Conservation (phyloP, 2,888 invertebrate genomes). For the Xestia ashworthii region DNA sequence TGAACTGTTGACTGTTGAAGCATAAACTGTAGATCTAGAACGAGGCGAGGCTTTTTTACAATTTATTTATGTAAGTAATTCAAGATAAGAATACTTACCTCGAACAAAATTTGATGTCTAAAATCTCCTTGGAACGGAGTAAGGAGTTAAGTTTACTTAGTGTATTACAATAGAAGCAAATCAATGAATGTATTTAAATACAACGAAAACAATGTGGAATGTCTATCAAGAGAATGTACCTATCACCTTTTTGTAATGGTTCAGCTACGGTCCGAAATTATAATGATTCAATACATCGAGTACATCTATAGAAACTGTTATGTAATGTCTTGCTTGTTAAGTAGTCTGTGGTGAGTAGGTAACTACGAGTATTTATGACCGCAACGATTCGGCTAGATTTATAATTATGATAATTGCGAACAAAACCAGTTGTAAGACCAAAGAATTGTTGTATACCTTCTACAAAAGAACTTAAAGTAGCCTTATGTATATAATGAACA, state of each 20-base stretch:
- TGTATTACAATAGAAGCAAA: background rate
- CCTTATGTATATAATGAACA: constrained; percentile 15
- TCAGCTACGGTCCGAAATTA: background rate
- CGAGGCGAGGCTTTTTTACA: constrained; percentile 27
- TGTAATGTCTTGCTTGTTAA: constrained; percentile 8
- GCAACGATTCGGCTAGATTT: constrained; percentile 1
- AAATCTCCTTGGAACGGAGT: background rate
- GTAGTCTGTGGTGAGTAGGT: background rate
- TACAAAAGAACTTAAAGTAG: constrained; percentile 6
- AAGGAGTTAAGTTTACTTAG: background rate
- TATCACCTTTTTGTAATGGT: background rate
- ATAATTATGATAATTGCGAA: constrained; percentile 31
- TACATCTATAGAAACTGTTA: constrained; percentile 7
- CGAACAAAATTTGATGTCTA: background rate
- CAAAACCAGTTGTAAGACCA: background rate
- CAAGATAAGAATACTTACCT: background rate
- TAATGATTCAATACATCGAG: background rate
- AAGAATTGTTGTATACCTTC: constrained; percentile 6
- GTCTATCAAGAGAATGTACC: background rate
- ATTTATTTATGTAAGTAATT: background rate
- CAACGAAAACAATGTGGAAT: background rate
- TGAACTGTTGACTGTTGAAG: background rate
- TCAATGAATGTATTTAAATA: background rate
- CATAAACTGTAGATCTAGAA: constrained; percentile 1
- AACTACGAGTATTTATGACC: background rate